Evolutionary conservation across 2,113 vertebrate genomes (phyloP), one percentile per base, ranked within the genome.

Genomic region (Odontophorus gujanensis): DNA sequence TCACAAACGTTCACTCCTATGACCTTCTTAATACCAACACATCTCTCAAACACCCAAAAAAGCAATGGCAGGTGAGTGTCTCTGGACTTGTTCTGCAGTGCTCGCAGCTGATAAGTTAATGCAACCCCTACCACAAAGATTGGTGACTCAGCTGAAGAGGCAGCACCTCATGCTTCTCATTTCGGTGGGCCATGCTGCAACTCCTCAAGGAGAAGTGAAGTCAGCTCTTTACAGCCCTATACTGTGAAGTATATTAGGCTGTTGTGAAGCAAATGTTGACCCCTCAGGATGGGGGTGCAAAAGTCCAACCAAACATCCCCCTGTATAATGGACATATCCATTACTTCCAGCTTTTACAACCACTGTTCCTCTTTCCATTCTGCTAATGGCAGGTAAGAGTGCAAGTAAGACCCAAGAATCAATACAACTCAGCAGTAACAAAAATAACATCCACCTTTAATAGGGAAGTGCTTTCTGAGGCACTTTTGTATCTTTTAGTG

Each of bases 281-380:
- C 34, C 34, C 58, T 40, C 43, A 48, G 36, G 28, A 85, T 17
- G 1, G 1, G 2, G 10, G 10, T 2, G 2, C 2, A 32, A 34
- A 78, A 81, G 30, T 72, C 62, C 42, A 87, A 13, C 10, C 13
- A 67, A 66, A 5, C 4, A 4, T 30, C 42, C 9, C 20, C 8
- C 4, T 63, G 59, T 47, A 21, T 63, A 19, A 85, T 45, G 42
- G 11, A 50, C 14, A 22, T 4, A 11, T 18, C n/a, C 30, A 55
- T 58, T 62, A 62, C 51, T 88, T 72, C 45, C 58, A 58, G 5
- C 0, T 69, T 88, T 61, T 51, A 17, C 26, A 77, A 30, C 6
- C 22, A 28, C 16, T 0, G 0, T 53, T 92, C 58, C 20, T 10
- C 68, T 91, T 87, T 12, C 28, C 42, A 59, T 21, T 14, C 14